Conservation (phyloP, 2,888 invertebrate species). For the Phyto melanocephala region DNA sequence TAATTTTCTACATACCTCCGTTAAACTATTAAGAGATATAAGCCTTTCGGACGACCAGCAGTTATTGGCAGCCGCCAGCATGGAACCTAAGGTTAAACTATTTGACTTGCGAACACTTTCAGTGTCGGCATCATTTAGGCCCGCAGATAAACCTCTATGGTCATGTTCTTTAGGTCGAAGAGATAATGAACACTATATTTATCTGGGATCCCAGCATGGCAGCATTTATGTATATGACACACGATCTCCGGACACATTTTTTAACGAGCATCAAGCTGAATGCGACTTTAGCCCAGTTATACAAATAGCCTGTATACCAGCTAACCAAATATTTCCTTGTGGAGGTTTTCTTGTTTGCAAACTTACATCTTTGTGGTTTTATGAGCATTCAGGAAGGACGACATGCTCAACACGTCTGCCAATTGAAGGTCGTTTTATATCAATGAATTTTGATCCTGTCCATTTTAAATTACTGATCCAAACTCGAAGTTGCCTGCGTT, state of each 20-base stretch:
- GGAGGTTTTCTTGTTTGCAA: slow-evolving; percentile 87
- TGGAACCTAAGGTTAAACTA: slow-evolving; percentile 87
- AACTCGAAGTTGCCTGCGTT: slow-evolving; percentile 82
- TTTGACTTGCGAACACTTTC: slow-evolving; percentile 84
- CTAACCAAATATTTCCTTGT: slow-evolving; percentile 76
- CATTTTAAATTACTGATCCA: slow-evolving; percentile 85
- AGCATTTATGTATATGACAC: slow-evolving; percentile 87
- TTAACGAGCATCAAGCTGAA: slow-evolving; percentile 79
- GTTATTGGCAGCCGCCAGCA: slow-evolving; percentile 86
- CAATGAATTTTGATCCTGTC: slow-evolving; percentile 84
- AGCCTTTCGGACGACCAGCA: slow-evolving; percentile 86
- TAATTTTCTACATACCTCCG: slow-evolving; percentile 86
- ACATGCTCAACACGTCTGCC: slow-evolving; percentile 81
- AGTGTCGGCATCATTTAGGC: slow-evolving; percentile 69
- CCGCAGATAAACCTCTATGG: slow-evolving; percentile 84
- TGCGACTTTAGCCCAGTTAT: slow-evolving; percentile 87
- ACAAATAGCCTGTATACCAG: slow-evolving; percentile 81
- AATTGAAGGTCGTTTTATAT: slow-evolving; percentile 87
- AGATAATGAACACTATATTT: slow-evolving; percentile 83
- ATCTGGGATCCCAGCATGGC: slow-evolving; percentile 89
- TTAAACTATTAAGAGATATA: slow-evolving; percentile 88
- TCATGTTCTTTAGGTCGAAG: slow-evolving; percentile 90
- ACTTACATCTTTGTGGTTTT: slow-evolving; percentile 85
- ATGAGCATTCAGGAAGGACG: slow-evolving; percentile 80
- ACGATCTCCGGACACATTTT: slow-evolving; percentile 80